These are phyloP conservation scores for Virgularia gustaviana DNA, from an alignment of 92 coral and sea anemone species.

Conservation along the genomic window DNA sequence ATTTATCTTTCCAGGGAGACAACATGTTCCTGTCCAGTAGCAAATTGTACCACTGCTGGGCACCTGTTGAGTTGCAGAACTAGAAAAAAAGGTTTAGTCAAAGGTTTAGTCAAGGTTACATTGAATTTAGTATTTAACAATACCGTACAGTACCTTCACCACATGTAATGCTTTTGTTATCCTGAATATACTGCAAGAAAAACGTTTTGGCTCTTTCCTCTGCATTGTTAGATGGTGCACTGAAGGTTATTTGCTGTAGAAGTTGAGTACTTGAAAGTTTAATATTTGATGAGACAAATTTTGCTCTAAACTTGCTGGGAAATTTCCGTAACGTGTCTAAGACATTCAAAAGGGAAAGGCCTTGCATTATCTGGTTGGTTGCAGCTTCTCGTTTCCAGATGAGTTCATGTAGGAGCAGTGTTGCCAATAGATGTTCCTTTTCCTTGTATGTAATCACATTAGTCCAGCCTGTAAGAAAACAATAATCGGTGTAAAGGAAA, in stretches of 20 bases:
- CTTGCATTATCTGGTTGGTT: neutral
- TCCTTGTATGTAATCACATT: neutral
- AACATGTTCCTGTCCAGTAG: conserved; percentile 8
- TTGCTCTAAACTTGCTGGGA: neutral
- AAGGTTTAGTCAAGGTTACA: no score
- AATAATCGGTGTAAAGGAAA: no score
- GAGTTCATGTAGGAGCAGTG: conserved; percentile 2
- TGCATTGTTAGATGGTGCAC: neutral
- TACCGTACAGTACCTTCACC: conserved; percentile 21
- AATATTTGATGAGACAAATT: neutral
- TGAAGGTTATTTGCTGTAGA: neutral
- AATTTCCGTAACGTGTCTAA: neutral
- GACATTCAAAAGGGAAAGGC: neutral
- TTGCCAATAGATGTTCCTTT: conserved; percentile 3
- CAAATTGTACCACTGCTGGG: neutral
- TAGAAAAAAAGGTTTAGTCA: no score
- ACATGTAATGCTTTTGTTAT: neutral
- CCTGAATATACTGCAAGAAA: neutral
- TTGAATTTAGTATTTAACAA: no score
- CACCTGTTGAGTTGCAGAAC: neutral
- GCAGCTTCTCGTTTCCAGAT: conserved; percentile 13
- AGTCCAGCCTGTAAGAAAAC: conserved; percentile 8
- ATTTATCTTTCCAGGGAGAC: neutral
- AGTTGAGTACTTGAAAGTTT: neutral
- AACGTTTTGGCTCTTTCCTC: conserved; percentile 6